Conservation (phyloP, 2,888 invertebrate genomes). For the Drosophila subsilvestris region DNA sequence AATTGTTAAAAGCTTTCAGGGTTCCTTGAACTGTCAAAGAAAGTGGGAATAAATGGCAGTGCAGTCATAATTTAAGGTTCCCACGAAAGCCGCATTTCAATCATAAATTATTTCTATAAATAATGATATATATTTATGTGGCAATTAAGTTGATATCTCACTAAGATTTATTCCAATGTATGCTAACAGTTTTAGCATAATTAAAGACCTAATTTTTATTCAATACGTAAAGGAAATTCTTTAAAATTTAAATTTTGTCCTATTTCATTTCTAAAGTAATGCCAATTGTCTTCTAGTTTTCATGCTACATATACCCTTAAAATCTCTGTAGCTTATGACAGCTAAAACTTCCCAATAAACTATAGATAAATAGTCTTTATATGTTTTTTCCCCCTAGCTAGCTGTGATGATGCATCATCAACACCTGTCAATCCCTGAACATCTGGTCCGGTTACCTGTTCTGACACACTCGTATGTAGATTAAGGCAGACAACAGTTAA, state of each 20-base stretch:
- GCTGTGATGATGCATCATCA: neutral
- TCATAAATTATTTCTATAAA: neutral
- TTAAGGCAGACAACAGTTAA: conserved; percentile 10
- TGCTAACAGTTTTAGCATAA: neutral
- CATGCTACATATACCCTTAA: too few species aligned
- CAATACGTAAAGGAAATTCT: too few species aligned
- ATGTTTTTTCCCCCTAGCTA: neutral
- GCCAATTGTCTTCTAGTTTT: too few species aligned
- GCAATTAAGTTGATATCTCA: neutral
- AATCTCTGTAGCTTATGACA: too few species aligned
- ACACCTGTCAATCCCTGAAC: neutral
- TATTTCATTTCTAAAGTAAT: too few species aligned
- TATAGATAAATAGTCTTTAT: too few species aligned
- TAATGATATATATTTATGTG: neutral
- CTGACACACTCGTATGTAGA: conserved; percentile 24
- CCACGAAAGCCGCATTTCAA: neutral
- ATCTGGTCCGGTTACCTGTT: neutral
- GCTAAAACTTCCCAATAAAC: too few species aligned
- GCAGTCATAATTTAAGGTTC: neutral
- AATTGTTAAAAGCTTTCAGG: conserved; percentile 21
- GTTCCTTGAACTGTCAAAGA: conserved; percentile 36
- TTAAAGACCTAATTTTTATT: neutral
- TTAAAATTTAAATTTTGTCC: too few species aligned
- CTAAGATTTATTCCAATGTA: neutral
- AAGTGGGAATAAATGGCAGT: conserved; percentile 12